These are phyloP conservation scores for Eptesicus fuscus DNA, from an alignment of 2,113 vertebrate genomes.

Conservation along the genomic window DNA sequence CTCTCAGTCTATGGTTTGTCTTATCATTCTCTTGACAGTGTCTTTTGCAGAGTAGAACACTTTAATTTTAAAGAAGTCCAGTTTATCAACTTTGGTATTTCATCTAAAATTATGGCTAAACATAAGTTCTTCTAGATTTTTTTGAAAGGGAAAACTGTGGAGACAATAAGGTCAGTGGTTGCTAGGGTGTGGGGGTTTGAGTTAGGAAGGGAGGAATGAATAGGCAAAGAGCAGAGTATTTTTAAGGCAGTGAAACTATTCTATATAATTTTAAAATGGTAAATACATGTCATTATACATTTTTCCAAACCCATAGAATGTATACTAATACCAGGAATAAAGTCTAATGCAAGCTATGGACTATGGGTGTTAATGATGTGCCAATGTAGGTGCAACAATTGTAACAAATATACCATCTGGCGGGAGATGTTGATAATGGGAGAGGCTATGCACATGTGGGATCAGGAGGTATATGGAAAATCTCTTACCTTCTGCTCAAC, in stretches of 20 bases:
- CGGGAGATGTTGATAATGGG: background rate
- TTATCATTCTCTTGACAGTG: background rate
- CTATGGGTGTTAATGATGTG: background rate
- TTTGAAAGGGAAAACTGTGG: background rate
- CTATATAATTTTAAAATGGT: background rate
- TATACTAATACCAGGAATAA: background rate
- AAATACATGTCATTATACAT: background rate
- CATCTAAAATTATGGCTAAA: background rate
- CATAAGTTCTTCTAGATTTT: background rate
- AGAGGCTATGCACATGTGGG: background rate
- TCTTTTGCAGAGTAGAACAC: background rate
- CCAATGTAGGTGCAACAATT: background rate
- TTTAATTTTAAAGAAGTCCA: background rate
- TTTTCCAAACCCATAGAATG: background rate
- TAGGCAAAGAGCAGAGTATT: background rate
- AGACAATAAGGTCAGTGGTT: background rate
- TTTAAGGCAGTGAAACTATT: background rate
- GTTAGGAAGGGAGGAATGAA: background rate
- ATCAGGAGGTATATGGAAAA: background rate
- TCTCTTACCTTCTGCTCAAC: background rate
- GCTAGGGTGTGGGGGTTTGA: background rate
- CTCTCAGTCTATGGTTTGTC: background rate
- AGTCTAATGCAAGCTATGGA: background rate
- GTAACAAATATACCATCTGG: background rate
- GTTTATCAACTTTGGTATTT: background rate